Conservation (phyloP, 2,113 vertebrate genomes). For the Tetrao urogallus region DNA sequence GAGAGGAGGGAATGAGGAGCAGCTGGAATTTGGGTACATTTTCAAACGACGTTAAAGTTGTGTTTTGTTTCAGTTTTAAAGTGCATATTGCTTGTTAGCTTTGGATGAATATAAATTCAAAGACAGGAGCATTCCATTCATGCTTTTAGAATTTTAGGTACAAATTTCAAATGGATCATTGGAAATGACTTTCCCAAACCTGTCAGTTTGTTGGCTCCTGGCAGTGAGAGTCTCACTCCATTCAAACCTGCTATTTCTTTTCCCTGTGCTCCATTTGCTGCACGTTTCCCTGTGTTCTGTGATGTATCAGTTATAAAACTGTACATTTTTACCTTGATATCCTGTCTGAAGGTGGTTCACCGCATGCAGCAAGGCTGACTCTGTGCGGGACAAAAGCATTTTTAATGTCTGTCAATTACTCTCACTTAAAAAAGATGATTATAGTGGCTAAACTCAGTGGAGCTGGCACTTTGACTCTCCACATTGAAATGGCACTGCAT, state of each 20-base stretch:
- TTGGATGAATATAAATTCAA: conserved; percentile 14
- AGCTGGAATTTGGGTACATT: neutral
- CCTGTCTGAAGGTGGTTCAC: neutral
- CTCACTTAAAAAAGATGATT: neutral
- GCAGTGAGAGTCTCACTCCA: neutral
- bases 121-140: conserved; percentile 11
- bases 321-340: neutral
- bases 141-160: neutral
- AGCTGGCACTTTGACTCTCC: neutral
- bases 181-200: neutral
- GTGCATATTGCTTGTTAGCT: neutral
- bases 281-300: neutral
- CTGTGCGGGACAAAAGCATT: neutral
- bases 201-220: neutral
- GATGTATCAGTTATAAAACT: neutral
- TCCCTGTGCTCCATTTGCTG: neutral
- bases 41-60: neutral
- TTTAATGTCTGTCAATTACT: neutral
- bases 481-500: no score
- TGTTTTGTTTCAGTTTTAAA: conserved; percentile 19
- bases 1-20: neutral
- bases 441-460: neutral
- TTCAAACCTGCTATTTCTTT: neutral
- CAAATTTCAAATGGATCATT: neutral
- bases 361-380: neutral